Evolutionary conservation across 2,113 vertebrate species (phyloP), one percentile per base, ranked within the genome.

Genomic region (Vidua chalybeata): DNA sequence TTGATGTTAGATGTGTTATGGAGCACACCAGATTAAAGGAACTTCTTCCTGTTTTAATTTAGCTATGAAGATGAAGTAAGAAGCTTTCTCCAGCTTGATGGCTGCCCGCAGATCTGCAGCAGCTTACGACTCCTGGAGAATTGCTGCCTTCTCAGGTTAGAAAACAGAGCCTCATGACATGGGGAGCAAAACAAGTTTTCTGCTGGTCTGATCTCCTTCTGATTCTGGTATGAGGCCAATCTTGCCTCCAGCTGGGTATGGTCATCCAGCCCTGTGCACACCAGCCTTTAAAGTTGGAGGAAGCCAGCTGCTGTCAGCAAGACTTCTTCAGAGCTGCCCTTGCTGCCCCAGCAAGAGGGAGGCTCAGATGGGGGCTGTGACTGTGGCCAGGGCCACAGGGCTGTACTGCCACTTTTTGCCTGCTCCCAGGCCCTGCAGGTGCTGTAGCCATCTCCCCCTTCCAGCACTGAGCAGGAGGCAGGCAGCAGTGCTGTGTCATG

Each of bases 111-210:
- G 33, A 85, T 89, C 62, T 67, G 43, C 78, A 91, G 61, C 15
- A 46, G 64, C n/a, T 77, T 95, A 71, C 72, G 1, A 48, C 62
- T 95, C 72, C 88, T 97, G 49, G 77, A 86, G 66, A 95, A 92
- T 22, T 94, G 91, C 95, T 79, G 63, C 52, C 49, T 90, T 89
- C 64, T 97, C 90, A 95, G 96, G 96, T 94, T 54, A 89, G 96
- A 93, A 81, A 94, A 14, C 46, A 75, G 21, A 54, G 7, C 22
- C 23, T 39, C 7, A 11, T 27, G 26, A 18, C 33, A 28, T 5
- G 6, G 22, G 24, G 15, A 80, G 15, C 1, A 3, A 69, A 79
- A 87, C 0, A 2, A n/a, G 28, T 83, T 84, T 90, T 82, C 62
- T 88, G 41, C 43, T 48, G 8, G 1, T 35, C 14, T 73, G 30